Conservation (phyloP, 2,113 vertebrate species). For the Engystomops pustulosus region DNA sequence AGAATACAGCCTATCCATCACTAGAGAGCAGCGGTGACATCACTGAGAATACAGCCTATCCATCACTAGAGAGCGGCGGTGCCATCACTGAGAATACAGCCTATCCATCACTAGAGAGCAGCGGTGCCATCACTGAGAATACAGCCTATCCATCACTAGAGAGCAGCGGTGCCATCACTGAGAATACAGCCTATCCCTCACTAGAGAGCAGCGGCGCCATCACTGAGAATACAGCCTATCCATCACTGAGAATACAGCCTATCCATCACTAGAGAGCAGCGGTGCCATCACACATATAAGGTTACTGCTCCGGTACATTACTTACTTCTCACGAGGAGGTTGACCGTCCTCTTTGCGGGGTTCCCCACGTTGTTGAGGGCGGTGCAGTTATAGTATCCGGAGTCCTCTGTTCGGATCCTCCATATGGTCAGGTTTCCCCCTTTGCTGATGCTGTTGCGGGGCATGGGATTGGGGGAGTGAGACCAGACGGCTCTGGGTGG, state of each 20-base stretch:
- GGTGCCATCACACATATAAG: neutral
- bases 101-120: neutral
- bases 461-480: conserved; percentile 82
- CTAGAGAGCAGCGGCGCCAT: neutral
- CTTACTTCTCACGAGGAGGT: conserved; percentile 87
- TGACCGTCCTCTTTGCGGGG: conserved; percentile 92
- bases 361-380: conserved; percentile 97
- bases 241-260: neutral
- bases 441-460: conserved; percentile 79
- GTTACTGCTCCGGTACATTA: conserved; percentile 55
- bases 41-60: neutral
- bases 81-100: neutral
- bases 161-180: neutral
- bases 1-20: no score
- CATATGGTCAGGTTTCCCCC: conserved; percentile 82
- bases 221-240: neutral
- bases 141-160: neutral
- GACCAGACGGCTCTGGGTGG: conserved; percentile 87
- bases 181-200: neutral
- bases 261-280: neutral
- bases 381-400: conserved; percentile 93
- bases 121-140: neutral
- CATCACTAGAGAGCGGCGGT: neutral
- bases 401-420: conserved; percentile 82
- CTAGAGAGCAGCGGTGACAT: no score